Evolutionary conservation across 2,797 vertebrate genomes (phyloP).

Genomic region (Smutsia temminckii): DNA sequence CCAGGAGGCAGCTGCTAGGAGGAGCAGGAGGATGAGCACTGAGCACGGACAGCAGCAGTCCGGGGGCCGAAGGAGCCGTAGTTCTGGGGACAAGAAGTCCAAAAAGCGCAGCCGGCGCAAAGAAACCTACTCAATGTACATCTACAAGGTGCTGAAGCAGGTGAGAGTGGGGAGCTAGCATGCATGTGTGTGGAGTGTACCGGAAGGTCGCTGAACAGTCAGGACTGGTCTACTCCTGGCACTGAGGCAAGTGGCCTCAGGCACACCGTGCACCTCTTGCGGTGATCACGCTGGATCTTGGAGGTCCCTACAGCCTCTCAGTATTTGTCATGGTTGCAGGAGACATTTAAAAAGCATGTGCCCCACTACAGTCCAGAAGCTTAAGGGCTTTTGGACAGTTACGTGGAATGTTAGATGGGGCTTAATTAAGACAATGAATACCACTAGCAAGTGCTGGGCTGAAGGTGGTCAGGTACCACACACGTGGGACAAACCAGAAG

Average conservation of each 20-base stretch:
- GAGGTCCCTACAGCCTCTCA: not conserved
- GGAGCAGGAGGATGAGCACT: slow-evolving; percentile 79
- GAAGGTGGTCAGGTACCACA: not conserved
- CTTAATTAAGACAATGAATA: not conserved
- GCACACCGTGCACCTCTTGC: too few relatives aligned
- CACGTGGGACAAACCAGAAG: not conserved
- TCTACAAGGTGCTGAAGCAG: slow-evolving; percentile 93
- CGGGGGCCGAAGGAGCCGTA: slow-evolving; percentile 6
- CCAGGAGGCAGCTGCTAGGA: accelerated
- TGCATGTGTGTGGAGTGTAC: accelerated
- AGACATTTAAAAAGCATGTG: not conserved
- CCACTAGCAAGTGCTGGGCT: not conserved
- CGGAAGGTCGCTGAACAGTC: not conserved
- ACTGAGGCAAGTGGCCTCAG: not conserved
- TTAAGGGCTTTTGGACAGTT: not conserved
- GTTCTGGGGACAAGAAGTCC: slow-evolving; percentile 78
- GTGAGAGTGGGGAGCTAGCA: slow-evolving; percentile 63
- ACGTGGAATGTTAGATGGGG: not conserved
- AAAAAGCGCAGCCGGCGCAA: slow-evolving; percentile 85
- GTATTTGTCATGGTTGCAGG: not conserved
- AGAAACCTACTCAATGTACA: slow-evolving; percentile 89
- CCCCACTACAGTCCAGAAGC: not conserved
- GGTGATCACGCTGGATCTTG: not conserved
- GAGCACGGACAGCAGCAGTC: slow-evolving; percentile 80
- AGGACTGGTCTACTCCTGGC: accelerated